Conservation (phyloP, 2,888 invertebrate species). For the Yponomeuta evonymella region DNA sequence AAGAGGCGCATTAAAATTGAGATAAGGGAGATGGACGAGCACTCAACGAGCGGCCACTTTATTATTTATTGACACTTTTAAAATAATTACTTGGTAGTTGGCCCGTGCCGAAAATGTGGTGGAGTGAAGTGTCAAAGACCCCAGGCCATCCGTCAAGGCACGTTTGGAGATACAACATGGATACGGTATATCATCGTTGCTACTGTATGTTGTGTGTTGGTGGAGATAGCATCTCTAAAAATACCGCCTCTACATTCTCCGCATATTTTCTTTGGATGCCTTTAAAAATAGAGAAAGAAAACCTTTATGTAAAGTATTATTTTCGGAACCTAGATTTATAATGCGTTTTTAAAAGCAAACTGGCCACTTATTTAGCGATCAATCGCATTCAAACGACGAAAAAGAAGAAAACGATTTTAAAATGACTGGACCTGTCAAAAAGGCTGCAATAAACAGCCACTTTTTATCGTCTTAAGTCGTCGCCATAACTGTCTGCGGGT, state of each 20-base stretch:
- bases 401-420: neutral
- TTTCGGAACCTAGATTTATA: too few species aligned
- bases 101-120: conserved; percentile 60
- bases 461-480: conserved; percentile 24
- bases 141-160: conserved; percentile 21
- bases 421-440: conserved; percentile 14
- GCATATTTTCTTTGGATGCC: neutral
- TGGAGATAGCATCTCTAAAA: conserved; percentile 9
- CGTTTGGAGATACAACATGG: neutral
- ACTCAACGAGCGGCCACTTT: conserved; percentile 69
- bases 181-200: conserved; percentile 13
- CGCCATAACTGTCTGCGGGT: conserved; percentile 35
- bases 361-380: conserved; percentile 11
- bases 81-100: conserved; percentile 68
- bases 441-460: conserved; percentile 3
- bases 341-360: neutral
- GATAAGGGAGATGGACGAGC: conserved; percentile 75
- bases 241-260: neutral
- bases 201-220: conserved; percentile 14
- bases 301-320: neutral
- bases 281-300: neutral
- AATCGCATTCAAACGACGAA: conserved; percentile 8
- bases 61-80: conserved; percentile 75
- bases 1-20: conserved; percentile 75
- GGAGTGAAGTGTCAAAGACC: conserved; percentile 45